Evolutionary conservation across 2,888 invertebrate genomes (phyloP).

Genomic region (Drosophila affinis): DNA sequence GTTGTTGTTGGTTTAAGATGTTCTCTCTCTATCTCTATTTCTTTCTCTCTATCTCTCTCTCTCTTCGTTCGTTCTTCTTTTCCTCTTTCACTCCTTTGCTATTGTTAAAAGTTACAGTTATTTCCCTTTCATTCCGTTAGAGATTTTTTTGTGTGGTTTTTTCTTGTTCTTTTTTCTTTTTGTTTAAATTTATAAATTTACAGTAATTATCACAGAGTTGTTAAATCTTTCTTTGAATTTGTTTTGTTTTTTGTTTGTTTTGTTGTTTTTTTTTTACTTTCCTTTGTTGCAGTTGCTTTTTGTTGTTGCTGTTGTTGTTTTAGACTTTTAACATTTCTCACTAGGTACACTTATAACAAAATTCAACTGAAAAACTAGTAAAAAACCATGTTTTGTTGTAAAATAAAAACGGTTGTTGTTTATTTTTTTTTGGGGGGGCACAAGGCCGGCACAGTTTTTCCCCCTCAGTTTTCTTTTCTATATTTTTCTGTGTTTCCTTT

Average conservation of each 20-base stretch:
- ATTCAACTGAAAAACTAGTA: conserved; percentile 74
- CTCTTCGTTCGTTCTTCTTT: conserved; percentile 14
- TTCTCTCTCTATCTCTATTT: conserved; percentile 37
- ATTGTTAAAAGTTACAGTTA: conserved; percentile 74
- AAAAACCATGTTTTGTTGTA: conserved; percentile 66
- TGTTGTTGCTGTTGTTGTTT: conserved; percentile 76
- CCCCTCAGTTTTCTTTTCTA: conserved; percentile 26
- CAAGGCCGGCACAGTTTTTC: conserved; percentile 65
- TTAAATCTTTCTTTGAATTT: conserved; percentile 84
- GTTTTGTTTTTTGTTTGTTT: conserved; percentile 67
- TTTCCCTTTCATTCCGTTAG: conserved; percentile 68
- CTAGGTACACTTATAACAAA: conserved; percentile 82
- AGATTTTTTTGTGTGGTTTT: conserved; percentile 70
- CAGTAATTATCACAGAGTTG: conserved; percentile 84
- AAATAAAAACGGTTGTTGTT: conserved; percentile 66
- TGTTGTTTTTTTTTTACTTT: conserved; percentile 60
- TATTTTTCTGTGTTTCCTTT: conserved; percentile 38
- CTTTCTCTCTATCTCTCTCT: background rate
- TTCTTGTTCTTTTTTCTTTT: conserved; percentile 62
- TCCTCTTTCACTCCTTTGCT: conserved; percentile 11
- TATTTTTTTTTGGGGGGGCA: conserved; percentile 38
- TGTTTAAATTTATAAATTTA: conserved; percentile 83
- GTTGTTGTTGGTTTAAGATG: conserved; percentile 71
- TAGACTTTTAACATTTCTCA: conserved; percentile 83
- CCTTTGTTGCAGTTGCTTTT: conserved; percentile 76